Evolutionary conservation across 2,113 vertebrate genomes (phyloP), one percentile per base, ranked within the genome.

Genomic region (Protobothrops mucrosquamatus): DNA sequence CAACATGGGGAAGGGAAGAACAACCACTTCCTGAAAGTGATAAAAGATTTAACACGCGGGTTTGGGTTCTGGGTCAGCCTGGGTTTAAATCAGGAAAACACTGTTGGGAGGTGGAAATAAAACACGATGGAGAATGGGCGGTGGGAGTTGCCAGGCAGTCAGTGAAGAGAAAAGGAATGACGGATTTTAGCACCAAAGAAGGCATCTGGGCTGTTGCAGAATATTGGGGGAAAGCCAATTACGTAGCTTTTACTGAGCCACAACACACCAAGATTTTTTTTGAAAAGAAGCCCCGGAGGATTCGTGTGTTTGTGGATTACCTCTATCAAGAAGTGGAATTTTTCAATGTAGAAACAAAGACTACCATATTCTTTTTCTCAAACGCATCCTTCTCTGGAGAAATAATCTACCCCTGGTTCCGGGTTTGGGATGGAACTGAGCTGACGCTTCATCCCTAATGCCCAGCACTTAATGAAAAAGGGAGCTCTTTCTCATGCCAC

Each of bases 221-320:
- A 69, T 97, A 95, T 69, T 94, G 89, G 23, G 97, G 97, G 15
- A 97, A 26, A 20, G 74, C 11, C 0, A 93, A 98, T 5, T 98
- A 96, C 2, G 3, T 96, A 0, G 98, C 97, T 14, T 98, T 98
- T 93, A 97, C 97, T 0, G 87, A 87, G 0, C 91, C 98, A 7
- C 24, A 86, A 26, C 51, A 56, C 0, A 97, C 97, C 1, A 69
- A 3, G 0, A 87, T 98, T 69, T 92, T 95, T 69, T 93, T 98
- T 29, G 94, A 93, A 0, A 96, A 96, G 0, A 98, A 94, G 12
- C 98, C 98, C 26, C 96, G 48, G 88, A 97, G 93, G 81, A 95
- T 99, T 85, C 97, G 96, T 0, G 96, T 99, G 24, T 98, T 97
- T 90, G 93, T 99, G 91, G 98, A 99, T 95, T 98, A 98, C 0